Base-by-base conservation (phyloP, 92 coral and sea anemone genomes). In the Metridium senile region DNA sequence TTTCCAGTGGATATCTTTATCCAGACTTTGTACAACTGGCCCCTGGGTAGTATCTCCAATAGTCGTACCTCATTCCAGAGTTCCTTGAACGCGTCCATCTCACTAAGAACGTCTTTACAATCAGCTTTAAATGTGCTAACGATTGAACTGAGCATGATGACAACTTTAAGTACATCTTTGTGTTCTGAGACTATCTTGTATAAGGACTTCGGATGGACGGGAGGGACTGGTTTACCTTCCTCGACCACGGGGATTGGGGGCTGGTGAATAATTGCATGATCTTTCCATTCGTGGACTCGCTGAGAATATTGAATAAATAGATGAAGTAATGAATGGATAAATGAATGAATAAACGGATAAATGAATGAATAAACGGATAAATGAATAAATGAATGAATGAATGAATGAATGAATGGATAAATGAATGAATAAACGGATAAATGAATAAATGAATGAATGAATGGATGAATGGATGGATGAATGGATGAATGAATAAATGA, bases 101-200 rank as follows among this genome's bases (percentile, higher is more conserved):
- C 91, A 29, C 80, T 88, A 20, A 95, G 74, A 54, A 95, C 91
- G 32, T 92, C 90, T 21, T 90, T 92, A 58, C 95, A 92, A 71
- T 89, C 99, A 80, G 91, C 92, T 65, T 95, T 95, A 26, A 95
- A 86, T 6, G 99, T 93, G 73, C 99, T 95, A 79, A 95, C 90
- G 68, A 95, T 90, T 20, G 99, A 95, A 62, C 86, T 92, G 28
- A 95, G 85, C 29, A 90, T 88, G 46, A 95, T 95, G 26, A 95
- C 97, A 26, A 95, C 96, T 78, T 95, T 95, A 1, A 88, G 89
- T 23, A 95, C 97, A 59, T 95, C 99, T 64, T 95, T 95, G 87
- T 95, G 99, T 51, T 95, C 99, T 10, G 99, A 95, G 31, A 95
- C 99, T 28, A 95, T 78, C 78, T 93, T 95, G 89, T 91, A 95